phyloP scores from a whole-genome alignment of 1,140 invertebrate genomes.

The Hestina assimilis region DNA sequence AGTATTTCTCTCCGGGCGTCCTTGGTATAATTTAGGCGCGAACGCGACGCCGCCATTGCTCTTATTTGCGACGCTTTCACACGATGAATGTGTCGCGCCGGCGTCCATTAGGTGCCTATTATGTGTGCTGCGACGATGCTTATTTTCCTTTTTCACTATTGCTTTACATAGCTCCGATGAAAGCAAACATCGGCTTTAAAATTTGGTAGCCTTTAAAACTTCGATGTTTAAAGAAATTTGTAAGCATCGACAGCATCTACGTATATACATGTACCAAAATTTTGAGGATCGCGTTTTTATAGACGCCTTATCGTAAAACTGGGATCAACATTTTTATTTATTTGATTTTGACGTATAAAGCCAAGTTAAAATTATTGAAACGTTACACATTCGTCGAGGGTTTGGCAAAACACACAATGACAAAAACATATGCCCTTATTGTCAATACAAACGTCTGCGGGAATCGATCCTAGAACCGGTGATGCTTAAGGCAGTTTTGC shows the following conservation, averaged over 20 bases:
- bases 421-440: no score
- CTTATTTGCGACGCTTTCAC: constrained; percentile 57
- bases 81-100: constrained; percentile 54
- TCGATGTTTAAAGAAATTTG: not conserved
- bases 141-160: constrained; percentile 31
- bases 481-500: no score
- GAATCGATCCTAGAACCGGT: no score
- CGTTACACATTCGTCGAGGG: no score
- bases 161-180: constrained; percentile 9
- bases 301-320: no score
- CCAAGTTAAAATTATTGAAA: no score
- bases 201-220: constrained; percentile 8
- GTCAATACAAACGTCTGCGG: no score
- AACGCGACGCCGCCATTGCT: constrained; percentile 40
- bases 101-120: constrained; percentile 66
- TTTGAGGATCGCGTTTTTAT: no score
- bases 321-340: no score
- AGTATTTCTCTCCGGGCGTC: constrained; percentile 2
- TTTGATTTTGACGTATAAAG: no score
- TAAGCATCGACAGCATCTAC: not conserved
- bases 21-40: constrained; percentile 54
- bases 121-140: constrained; percentile 41
- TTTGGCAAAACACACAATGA: no score
- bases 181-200: constrained; percentile 15
- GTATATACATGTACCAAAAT: no score